Evolutionary conservation across 2,113 vertebrate genomes (phyloP).

Genomic region (Leptosomus discolor): DNA sequence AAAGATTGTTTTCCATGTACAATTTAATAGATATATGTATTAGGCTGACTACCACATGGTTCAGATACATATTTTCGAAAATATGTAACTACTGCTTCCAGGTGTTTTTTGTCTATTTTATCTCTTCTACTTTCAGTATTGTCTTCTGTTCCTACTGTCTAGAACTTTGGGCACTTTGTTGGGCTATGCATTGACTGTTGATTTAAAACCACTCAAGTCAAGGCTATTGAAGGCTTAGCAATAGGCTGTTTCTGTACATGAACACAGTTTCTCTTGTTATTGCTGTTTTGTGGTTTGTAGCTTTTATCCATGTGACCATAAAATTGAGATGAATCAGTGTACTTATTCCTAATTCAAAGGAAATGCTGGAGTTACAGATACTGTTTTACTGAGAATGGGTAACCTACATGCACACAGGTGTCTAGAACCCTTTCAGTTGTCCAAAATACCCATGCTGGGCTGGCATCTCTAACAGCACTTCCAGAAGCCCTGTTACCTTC

Average conservation of each 20-base stretch:
- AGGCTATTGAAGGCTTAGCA: not conserved
- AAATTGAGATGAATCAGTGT: not conserved
- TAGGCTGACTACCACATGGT: not conserved
- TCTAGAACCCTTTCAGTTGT: not conserved
- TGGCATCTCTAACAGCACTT: not conserved
- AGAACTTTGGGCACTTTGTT: not conserved
- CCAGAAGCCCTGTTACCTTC: not conserved
- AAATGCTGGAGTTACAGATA: not conserved
- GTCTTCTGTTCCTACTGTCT: not conserved
- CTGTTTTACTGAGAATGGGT: not conserved
- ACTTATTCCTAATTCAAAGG: not conserved
- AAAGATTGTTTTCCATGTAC: not conserved
- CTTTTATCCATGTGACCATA: not conserved
- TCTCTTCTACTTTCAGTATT: not conserved
- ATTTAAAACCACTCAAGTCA: not conserved
- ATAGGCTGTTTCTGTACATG: not conserved
- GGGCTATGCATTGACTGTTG: not conserved
- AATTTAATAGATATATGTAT: not conserved
- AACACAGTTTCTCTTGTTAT: not conserved
- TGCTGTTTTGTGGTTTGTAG: not conserved
- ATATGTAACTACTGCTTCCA: not conserved
- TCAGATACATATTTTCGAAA: not conserved
- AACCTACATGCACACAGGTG: not conserved
- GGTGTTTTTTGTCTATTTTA: not conserved
- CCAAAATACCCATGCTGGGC: rapidly evolving